These are phyloP conservation scores for Ophthalmolycus amberensis DNA, from an alignment of 2,113 vertebrate species.

Conservation along the genomic window DNA sequence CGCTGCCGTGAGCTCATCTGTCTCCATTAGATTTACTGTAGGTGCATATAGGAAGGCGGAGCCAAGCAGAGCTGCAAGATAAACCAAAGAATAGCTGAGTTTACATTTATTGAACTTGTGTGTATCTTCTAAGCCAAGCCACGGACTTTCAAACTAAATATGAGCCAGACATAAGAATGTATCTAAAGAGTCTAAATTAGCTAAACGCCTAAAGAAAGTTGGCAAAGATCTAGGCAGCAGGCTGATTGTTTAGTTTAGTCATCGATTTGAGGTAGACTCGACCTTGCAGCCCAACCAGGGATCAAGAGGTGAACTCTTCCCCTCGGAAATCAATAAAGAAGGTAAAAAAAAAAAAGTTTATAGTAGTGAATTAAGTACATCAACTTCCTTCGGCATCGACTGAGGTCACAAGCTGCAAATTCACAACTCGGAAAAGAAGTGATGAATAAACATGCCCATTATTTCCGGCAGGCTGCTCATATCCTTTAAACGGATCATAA, in stretches of 20 bases:
- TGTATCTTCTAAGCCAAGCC: not conserved
- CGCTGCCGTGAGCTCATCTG: slow-evolving; percentile 17
- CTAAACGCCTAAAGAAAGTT: not conserved
- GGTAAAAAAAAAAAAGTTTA: not conserved
- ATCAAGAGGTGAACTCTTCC: not conserved
- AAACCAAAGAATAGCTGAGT: slow-evolving; percentile 7
- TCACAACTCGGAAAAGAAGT: not conserved
- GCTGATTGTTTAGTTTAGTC: not conserved
- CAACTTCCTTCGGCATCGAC: not conserved
- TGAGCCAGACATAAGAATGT: slow-evolving; percentile 1
- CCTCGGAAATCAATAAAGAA: slow-evolving; percentile 20
- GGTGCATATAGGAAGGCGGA: not conserved
- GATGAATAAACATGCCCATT: not conserved
- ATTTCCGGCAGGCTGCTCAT: not conserved
- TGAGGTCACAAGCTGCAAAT: not conserved
- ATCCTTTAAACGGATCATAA: not conserved
- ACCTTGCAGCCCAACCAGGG: slow-evolving; percentile 9
- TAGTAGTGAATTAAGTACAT: not conserved
- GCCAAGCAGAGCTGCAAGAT: not conserved
- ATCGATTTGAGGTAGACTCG: not conserved
- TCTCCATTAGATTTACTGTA: slow-evolving; percentile 34
- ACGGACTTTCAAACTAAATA: not conserved
- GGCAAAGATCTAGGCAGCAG: not conserved
- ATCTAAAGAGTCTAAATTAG: slow-evolving; percentile 11
- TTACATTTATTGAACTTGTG: not conserved